A percentile compares a stretch with the other conserved stretches of the same genome.
Conservation (phyloP, 1,140 invertebrate genomes). For the Penaeus vannamei region DNA sequence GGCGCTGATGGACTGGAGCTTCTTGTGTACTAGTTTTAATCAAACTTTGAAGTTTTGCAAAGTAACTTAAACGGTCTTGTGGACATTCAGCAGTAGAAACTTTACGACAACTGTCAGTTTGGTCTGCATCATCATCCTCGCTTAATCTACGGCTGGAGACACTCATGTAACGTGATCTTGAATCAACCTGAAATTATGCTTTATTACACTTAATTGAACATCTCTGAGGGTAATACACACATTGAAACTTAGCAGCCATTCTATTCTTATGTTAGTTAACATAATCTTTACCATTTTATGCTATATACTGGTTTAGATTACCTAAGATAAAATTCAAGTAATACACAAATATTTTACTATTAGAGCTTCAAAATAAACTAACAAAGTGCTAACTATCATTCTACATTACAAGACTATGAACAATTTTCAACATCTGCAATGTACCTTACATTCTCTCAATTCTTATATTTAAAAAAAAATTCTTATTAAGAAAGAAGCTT, state of each 20-base stretch:
- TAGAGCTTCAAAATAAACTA: too few species aligned
- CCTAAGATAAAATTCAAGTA: too few species aligned
- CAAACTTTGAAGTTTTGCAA: constrained; percentile 40
- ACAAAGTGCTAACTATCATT: too few species aligned
- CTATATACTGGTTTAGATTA: too few species aligned
- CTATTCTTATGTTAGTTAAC: neutral
- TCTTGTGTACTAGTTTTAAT: constrained; percentile 53
- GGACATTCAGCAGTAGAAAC: constrained; percentile 46
- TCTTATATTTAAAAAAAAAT: too few species aligned
- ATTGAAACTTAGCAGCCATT: neutral
- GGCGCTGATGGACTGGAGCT: constrained; percentile 34
- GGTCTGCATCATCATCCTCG: constrained; percentile 42
- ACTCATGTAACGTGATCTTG: constrained; percentile 53
- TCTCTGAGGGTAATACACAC: neutral
- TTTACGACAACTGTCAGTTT: constrained; percentile 36
- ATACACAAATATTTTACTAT: too few species aligned
- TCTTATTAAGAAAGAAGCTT: too few species aligned
- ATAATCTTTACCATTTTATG: too few species aligned
- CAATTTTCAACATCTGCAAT: too few species aligned
- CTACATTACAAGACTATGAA: too few species aligned
- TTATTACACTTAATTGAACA: neutral
- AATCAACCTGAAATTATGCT: constrained; percentile 39
- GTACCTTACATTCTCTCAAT: too few species aligned
- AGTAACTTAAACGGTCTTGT: constrained; percentile 47
- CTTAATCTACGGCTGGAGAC: constrained; percentile 39